Evolutionary conservation across 2,113 vertebrate genomes (phyloP).

Genomic region (Clupea harengus): DNA sequence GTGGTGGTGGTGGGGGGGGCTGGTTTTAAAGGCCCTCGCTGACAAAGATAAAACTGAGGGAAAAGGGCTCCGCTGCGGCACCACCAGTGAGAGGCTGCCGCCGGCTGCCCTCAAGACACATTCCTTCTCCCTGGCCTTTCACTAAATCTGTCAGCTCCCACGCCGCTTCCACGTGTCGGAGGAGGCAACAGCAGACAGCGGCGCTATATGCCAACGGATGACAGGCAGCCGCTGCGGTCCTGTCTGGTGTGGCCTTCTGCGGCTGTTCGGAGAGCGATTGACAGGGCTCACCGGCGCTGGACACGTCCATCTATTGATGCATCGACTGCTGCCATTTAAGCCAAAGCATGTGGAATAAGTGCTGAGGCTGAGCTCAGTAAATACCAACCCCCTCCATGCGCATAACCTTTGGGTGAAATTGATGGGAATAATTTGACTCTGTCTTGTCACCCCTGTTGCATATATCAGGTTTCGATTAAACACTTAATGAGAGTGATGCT

Average conservation of each 20-base stretch:
- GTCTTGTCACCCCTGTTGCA: neutral
- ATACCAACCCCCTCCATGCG: neutral
- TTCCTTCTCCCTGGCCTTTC: neutral
- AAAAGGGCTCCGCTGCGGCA: neutral
- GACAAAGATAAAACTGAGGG: neutral
- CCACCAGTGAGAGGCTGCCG: neutral
- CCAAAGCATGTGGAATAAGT: neutral
- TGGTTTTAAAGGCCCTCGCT: neutral
- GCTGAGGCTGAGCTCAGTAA: neutral
- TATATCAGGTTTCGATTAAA: neutral
- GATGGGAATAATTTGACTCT: neutral
- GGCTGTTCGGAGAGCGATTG: neutral
- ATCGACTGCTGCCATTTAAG: neutral
- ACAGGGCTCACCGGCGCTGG: neutral
- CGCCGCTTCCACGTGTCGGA: neutral
- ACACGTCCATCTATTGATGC: neutral
- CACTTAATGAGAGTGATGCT: neutral
- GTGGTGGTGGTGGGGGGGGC: neutral
- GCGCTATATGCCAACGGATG: neutral
- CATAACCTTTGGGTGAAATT: neutral
- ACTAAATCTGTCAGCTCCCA: neutral
- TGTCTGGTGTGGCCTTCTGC: neutral
- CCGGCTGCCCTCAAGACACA: neutral
- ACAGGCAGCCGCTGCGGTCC: neutral
- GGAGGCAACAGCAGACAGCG: neutral